Evolutionary conservation across 2,113 vertebrate species (phyloP), one percentile per base, ranked within the genome.

Genomic region (Tor tambroides): DNA sequence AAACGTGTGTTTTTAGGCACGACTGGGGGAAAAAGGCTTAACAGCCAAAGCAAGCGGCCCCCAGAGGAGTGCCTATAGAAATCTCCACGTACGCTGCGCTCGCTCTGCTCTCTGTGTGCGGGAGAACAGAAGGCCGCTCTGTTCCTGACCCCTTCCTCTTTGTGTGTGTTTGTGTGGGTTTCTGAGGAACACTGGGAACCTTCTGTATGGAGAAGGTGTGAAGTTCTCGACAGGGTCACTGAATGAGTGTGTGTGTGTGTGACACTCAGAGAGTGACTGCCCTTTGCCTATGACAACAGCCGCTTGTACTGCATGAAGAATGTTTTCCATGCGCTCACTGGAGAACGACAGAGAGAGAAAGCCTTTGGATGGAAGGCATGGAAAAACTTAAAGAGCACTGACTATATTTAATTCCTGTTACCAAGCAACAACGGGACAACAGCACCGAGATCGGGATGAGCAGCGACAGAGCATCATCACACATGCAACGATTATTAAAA

Each of bases 331-430:
- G 94, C 92, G 92, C 93, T 94, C 94, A 94, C 91, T 87, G 14
- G 72, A 78, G 77, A 54, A 72, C 43, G 81, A 54, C 32, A 65
- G 93, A 92, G 89, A 92, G 92, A 92, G 91, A 91, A 88, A 89
- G 71, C 21, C 90, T 92, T 92, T 94, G 93, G 93, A 94, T 91
- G 87, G 89, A 93, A 91, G 91, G 87, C 92, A 94, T 87, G 94
- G 95, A 96, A 96, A 67, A 95, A 91, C 94, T 92, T 92, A 88
- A 88, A 93, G 91, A 92, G 93, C 87, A 90, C 67, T 77, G 89
- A 89, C 94, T 95, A 95, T 96, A 95, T 96, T 96, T 96, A 95
- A 95, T 94, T 91, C 89, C 61, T 84, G 94, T 94, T 91, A 89
- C 95, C 86, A 75, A 85, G 94, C 92, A 90, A 95, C 95, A 90